Percentiles rank a stretch among this genome's conserved stretches.
These are phyloP conservation scores for Achlya flavicornis DNA, from an alignment of 2,888 invertebrate species.

Conservation along the genomic window DNA sequence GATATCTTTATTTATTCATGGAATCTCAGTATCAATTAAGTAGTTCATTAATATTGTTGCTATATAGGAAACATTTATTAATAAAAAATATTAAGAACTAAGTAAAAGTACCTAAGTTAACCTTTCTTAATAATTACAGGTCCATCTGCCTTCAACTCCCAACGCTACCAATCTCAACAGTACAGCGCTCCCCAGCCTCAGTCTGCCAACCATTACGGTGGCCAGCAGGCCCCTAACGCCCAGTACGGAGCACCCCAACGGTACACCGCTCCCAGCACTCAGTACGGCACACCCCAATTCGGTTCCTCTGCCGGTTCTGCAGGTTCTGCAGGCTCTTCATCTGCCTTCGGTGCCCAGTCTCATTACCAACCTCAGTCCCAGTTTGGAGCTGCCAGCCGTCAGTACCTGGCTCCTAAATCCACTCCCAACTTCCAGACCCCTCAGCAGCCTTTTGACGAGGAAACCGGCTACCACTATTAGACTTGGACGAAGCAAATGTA, in stretches of 20 bases:
- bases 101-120: not conserved
- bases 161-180: constrained; percentile 25
- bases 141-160: constrained; percentile 18
- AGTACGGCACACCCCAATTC: constrained; percentile 39
- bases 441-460: constrained; percentile 71
- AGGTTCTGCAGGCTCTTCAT: constrained; percentile 13
- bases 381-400: constrained; percentile 57
- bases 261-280: constrained; percentile 39
- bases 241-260: constrained; percentile 27
- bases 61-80: too few relatives aligned
- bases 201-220: constrained; percentile 16
- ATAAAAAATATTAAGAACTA: too few relatives aligned
- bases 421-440: constrained; percentile 48
- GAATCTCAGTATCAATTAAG: too few relatives aligned
- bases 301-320: constrained; percentile 17
- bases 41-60: too few relatives aligned
- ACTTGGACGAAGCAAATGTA: constrained; percentile 18
- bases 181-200: constrained; percentile 18
- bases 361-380: constrained; percentile 34
- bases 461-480: constrained; percentile 73
- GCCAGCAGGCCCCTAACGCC: constrained; percentile 24
- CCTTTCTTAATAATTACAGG: not conserved
- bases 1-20: too few relatives aligned
- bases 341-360: constrained; percentile 23
- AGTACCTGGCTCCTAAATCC: constrained; percentile 65